Conservation (phyloP, 1,140 invertebrate genomes). For the Drosophila guanche region DNA sequence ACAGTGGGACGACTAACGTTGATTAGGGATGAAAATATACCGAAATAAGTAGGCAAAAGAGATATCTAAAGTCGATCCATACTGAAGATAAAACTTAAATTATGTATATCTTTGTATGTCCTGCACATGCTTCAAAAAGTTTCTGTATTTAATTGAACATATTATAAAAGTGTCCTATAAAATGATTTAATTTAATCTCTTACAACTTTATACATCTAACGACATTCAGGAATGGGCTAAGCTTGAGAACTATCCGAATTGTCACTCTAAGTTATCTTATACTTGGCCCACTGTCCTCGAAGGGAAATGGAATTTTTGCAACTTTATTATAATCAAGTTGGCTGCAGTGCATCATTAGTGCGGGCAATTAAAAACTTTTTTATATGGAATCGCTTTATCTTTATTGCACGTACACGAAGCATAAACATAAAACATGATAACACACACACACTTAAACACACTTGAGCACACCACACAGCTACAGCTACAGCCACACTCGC, state of each 20-base stretch:
- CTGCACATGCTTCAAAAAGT: too few species aligned
- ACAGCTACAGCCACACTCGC: background rate
- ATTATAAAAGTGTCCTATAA: too few species aligned
- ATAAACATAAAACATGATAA: conserved; percentile 81
- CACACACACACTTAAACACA: conserved; percentile 18
- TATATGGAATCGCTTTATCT: conserved; percentile 78
- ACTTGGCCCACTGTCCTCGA: conserved; percentile 26
- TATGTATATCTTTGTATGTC: too few species aligned
- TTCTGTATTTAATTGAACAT: too few species aligned
- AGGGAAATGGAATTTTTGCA: conserved; percentile 48
- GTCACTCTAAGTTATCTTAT: background rate
- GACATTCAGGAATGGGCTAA: background rate
- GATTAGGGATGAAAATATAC: background rate
- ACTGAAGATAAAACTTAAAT: background rate
- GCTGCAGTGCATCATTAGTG: conserved; percentile 80
- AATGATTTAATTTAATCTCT: too few species aligned
- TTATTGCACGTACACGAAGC: conserved; percentile 78
- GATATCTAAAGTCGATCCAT: too few species aligned
- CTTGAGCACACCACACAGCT: background rate
- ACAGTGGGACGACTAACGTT: conserved; percentile 37
- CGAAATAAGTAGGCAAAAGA: too few species aligned
- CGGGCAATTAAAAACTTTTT: conserved; percentile 82
- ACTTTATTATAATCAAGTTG: conserved; percentile 78
- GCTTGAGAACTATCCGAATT: background rate
- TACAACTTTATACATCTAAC: background rate